Percentiles rank a stretch among this genome's conserved stretches.
These are phyloP conservation scores for Glaucidium brasilianum DNA, from an alignment of 2,113 vertebrate genomes.

Conservation along the genomic window DNA sequence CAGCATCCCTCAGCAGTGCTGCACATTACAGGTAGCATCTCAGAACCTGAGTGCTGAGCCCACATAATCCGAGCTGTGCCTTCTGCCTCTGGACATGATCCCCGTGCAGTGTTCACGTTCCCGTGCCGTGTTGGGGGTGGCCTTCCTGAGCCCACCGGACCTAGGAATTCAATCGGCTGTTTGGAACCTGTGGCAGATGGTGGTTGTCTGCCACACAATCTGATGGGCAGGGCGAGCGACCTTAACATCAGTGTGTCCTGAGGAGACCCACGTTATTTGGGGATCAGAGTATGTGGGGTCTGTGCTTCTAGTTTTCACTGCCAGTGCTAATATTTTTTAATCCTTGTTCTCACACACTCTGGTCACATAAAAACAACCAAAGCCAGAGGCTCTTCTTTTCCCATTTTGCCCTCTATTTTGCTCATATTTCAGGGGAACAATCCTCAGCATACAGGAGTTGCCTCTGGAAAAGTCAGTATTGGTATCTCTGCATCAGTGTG, in stretches of 20 bases:
- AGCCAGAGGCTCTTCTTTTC: not conserved
- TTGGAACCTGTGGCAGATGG: not conserved
- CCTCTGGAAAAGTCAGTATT: not conserved
- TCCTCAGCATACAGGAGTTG: not conserved
- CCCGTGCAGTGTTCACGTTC: not conserved
- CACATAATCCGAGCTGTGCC: accelerated
- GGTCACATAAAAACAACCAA: not conserved
- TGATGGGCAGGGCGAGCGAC: accelerated
- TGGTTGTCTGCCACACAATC: not conserved
- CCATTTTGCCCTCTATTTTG: not conserved
- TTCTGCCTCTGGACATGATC: not conserved
- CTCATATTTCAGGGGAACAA: not conserved
- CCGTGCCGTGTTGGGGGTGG: not conserved
- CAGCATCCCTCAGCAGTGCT: not conserved
- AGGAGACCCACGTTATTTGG: not conserved
- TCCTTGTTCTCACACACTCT: not conserved
- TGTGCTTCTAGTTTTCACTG: not conserved
- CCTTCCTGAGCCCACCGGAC: not conserved
- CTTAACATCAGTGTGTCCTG: not conserved
- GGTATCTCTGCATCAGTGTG: not conserved
- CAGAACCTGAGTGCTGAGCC: not conserved
- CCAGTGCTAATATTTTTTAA: not conserved
- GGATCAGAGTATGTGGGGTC: not conserved
- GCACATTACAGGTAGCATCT: not conserved
- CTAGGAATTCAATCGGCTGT: not conserved